Percentiles rank a stretch among this genome's conserved stretches.
Conservation (phyloP, 1,140 invertebrate genomes). For the Temnothorax nylanderi region DNA sequence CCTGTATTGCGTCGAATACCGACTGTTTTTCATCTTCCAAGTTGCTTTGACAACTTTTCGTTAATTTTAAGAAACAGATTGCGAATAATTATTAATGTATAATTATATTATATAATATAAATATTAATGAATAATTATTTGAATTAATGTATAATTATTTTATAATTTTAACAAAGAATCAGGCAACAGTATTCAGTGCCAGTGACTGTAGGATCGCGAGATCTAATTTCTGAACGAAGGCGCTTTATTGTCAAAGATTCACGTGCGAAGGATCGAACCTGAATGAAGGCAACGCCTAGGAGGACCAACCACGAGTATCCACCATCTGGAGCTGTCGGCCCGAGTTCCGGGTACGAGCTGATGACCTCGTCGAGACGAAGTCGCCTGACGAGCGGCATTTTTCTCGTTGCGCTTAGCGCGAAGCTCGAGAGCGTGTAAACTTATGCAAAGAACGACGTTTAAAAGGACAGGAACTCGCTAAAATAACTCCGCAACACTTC, state of each 20-base stretch:
- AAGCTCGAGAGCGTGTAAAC: background rate
- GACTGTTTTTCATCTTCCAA: background rate
- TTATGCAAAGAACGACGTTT: background rate
- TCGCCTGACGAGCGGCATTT: constrained; percentile 83
- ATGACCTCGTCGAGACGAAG: constrained; percentile 86
- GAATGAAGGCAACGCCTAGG: constrained; percentile 86
- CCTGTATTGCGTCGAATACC: constrained; percentile 24
- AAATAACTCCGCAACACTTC: background rate
- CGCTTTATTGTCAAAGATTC: background rate
- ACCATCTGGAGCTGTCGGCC: constrained; percentile 88
- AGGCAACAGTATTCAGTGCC: background rate
- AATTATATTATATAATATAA: no score
- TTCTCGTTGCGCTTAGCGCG: constrained; percentile 5
- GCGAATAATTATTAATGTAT: background rate
- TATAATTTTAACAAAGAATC: background rate
- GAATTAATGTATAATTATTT: background rate
- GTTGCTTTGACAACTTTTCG: background rate
- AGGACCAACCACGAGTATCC: constrained; percentile 89
- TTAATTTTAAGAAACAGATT: background rate
- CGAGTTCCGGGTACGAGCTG: constrained; percentile 88
- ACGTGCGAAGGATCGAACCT: constrained; percentile 77
- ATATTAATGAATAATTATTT: no score
- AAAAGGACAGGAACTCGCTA: background rate
- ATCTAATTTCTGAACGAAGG: background rate
- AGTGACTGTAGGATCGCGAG: background rate